Conservation (phyloP, 2,888 invertebrate species). For the Chironomus tentans region DNA sequence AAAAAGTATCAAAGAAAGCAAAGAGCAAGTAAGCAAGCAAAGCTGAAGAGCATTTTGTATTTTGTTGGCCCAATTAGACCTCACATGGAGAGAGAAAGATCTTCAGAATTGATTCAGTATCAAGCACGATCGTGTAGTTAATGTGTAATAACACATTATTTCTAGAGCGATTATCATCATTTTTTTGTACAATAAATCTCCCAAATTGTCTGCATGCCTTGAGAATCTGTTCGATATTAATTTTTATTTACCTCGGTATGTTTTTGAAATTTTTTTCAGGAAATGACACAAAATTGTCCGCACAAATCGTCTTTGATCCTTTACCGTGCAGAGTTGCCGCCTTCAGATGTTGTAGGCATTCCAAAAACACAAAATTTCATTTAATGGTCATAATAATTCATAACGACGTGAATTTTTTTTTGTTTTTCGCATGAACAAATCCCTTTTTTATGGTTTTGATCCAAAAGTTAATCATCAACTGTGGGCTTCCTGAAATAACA, state of each 20-base stretch:
- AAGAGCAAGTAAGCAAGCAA: not conserved
- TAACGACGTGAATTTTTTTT: not conserved
- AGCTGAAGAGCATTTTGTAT: not conserved
- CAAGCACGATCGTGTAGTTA: not conserved
- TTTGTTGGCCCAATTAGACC: conserved; percentile 26
- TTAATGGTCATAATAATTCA: not conserved
- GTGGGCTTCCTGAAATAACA: too few species aligned
- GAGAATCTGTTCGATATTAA: not conserved
- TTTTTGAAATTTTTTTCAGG: not conserved
- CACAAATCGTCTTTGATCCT: not conserved
- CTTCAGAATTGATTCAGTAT: not conserved
- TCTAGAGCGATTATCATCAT: conserved; percentile 20
- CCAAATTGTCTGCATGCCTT: not conserved
- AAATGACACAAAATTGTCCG: conserved; percentile 20
- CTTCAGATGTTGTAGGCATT: not conserved
- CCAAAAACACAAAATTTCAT: not conserved
- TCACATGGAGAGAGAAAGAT: conserved; percentile 15
- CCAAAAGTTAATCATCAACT: not conserved
- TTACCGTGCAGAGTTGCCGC: not conserved
- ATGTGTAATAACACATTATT: conserved; percentile 26
- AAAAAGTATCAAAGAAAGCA: not conserved
- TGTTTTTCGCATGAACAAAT: not conserved
- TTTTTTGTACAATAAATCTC: conserved; percentile 19
- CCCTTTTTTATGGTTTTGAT: not conserved
- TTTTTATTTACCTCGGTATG: not conserved